phyloP scores from a whole-genome alignment of 2,797 vertebrate species.

The Lagorchestes hirsutus region DNA sequence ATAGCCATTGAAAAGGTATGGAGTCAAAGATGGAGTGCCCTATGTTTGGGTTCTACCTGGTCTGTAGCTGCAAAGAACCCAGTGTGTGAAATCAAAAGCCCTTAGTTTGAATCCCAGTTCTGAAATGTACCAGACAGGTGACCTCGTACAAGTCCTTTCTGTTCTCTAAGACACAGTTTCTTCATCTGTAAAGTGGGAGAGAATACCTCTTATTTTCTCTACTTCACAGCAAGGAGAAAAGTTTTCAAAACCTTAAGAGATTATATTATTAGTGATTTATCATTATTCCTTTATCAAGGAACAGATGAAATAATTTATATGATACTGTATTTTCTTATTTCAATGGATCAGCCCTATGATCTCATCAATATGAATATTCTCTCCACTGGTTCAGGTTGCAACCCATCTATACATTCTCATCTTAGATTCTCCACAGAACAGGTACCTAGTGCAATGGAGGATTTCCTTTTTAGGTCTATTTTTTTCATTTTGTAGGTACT shows the following conservation, averaged over 20 bases:
- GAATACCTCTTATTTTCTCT: not conserved
- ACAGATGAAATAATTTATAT: not conserved
- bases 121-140: not conserved
- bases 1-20: not conserved
- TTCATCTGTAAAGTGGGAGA: not conserved
- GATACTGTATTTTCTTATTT: not conserved
- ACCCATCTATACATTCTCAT: not conserved
- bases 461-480: not conserved
- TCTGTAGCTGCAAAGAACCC: not conserved
- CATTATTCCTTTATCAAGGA: not conserved
- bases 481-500: not conserved
- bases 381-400: not conserved
- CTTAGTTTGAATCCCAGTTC: not conserved
- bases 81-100: not conserved
- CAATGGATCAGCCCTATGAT: not conserved
- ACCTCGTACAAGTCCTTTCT: not conserved
- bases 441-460: not conserved
- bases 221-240: not conserved
- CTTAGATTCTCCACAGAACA: not conserved
- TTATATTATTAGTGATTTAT: not conserved
- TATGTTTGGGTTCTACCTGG: not conserved
- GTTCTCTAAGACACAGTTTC: not conserved
- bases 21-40: not conserved
- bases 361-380: not conserved
- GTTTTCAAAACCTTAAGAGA: not conserved